These are phyloP conservation scores for Lytechinus variegatus DNA, from an alignment of 35 echinoderm and acorn worm species.

Conservation along the genomic window DNA sequence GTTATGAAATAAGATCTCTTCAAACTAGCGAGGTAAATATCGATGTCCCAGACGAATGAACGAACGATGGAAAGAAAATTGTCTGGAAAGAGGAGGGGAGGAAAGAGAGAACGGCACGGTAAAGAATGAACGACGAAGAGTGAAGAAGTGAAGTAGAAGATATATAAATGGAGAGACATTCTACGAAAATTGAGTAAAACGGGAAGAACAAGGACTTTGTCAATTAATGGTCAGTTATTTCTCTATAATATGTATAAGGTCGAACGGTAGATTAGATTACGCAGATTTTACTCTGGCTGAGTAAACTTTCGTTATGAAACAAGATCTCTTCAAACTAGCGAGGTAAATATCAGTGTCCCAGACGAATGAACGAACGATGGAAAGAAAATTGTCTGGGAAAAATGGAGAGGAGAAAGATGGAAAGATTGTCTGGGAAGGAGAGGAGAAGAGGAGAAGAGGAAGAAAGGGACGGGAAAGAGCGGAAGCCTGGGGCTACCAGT, in stretches of 20 bases:
- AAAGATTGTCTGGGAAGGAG: too few species aligned
- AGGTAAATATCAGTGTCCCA: not conserved
- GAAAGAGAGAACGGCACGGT: not conserved
- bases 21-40: not conserved
- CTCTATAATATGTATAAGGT: too few species aligned
- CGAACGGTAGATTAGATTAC: too few species aligned
- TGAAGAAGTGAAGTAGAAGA: not conserved
- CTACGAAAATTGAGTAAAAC: too few species aligned
- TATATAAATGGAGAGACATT: not conserved
- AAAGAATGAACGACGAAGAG: not conserved
- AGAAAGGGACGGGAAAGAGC: too few species aligned
- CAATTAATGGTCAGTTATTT: too few species aligned
- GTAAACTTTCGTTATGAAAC: not conserved
- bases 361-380: slow-evolving; percentile 7
- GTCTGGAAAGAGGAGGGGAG: not conserved
- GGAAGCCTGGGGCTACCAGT: too few species aligned
- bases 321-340: not conserved
- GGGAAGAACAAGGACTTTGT: too few species aligned
- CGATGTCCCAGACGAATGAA: not conserved
- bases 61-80: not conserved
- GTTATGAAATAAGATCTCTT: slow-evolving; percentile 5
- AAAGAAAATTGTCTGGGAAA: not conserved
- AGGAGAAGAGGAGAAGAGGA: too few species aligned
- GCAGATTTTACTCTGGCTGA: not conserved
- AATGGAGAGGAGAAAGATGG: too few species aligned